Conservation (phyloP, 2,113 vertebrate genomes). For the Balaeniceps rex region DNA sequence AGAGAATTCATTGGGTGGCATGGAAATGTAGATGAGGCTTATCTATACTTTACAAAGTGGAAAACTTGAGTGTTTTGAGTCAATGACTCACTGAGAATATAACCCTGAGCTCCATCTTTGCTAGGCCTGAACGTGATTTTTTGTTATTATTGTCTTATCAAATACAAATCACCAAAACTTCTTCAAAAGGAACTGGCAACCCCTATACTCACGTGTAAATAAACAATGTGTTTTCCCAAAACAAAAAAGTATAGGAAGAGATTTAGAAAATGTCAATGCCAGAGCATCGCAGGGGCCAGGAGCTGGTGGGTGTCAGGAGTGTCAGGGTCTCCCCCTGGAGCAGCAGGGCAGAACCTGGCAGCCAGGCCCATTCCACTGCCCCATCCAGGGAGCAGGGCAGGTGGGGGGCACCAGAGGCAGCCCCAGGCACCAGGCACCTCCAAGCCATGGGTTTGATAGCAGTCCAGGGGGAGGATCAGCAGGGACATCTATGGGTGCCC, state of each 20-base stretch:
- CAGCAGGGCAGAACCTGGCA: background rate
- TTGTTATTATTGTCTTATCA: background rate
- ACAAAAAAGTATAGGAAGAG: background rate
- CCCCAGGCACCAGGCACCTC: background rate
- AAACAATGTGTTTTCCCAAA: background rate
- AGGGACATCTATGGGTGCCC: background rate
- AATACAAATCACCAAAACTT: background rate
- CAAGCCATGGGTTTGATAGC: background rate
- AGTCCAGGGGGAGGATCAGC: background rate
- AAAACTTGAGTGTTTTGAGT: background rate
- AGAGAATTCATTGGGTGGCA: background rate
- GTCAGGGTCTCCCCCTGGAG: rapidly evolving
- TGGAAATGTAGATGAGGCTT: background rate
- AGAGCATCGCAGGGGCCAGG: rapidly evolving
- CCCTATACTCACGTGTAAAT: background rate
- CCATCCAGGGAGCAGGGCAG: background rate
- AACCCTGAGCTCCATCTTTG: background rate
- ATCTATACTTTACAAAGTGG: background rate
- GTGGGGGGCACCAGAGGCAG: background rate
- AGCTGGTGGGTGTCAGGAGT: rapidly evolving
- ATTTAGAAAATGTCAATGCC: background rate
- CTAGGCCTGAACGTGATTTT: background rate
- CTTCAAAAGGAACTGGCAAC: background rate
- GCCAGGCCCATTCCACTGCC: background rate
- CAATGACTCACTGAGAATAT: background rate